Evolutionary conservation across 2,797 vertebrate species (phyloP), one percentile per base, ranked within the genome.

Genomic region (Gymnocypris eckloni): DNA sequence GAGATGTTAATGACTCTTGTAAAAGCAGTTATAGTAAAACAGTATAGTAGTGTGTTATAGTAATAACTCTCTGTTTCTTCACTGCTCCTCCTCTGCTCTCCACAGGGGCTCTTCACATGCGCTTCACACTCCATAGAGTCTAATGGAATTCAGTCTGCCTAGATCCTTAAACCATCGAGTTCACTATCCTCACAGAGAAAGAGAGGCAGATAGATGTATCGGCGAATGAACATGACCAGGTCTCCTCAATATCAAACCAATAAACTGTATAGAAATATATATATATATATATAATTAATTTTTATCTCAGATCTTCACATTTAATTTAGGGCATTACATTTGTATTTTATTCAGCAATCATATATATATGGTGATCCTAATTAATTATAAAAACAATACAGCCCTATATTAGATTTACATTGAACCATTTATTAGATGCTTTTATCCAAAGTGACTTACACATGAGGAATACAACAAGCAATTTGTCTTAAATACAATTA

Each of bases 21-120:
- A 75, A 70, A 84, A 82, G 83, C 87, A 82, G 50, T 52, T 52
- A 52, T 52, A 52, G 50, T 52, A 52, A 54, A 79, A 67, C 77
- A 16, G 16, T 54, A 54, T 54, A 54, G 52, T 20, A 54, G 18
- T 54, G 87, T 61, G 71, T 78, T 66, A 45, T 81, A 73, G 88
- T 71, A 56, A 71, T 52, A 86, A 72, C 79, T 54, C 86, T 66
- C 56, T 59, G 59, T 85, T 91, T 91, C 91, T 92, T 92, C 92
- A 93, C 91, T 92, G 91, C 92, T 93, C 93, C 91, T 86, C 90
- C 91, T 92, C 91, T 88, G 87, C 89, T 87, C 91, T 91, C 91
- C 89, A 89, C 91, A 90, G 89, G 93, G 91, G 87, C 90, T 95
- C 94, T 95, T 95, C 93, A 90, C 94, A 92, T 91, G 92, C 91